These are phyloP conservation scores for Rhabditoides inermis DNA, from an alignment of 2,888 invertebrate genomes.

Conservation along the genomic window DNA sequence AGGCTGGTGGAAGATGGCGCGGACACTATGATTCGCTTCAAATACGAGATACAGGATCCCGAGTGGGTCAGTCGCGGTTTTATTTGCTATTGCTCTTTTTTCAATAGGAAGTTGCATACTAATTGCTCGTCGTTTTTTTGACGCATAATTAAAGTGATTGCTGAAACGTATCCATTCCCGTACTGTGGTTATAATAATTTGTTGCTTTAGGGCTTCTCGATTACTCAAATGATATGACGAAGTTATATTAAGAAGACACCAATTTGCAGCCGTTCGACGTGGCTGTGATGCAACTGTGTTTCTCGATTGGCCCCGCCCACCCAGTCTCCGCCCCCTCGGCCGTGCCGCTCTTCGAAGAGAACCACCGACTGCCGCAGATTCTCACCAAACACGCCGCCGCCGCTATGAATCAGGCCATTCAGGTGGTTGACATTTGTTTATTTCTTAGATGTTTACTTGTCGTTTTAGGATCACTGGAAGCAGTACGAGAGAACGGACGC, in stretches of 20 bases:
- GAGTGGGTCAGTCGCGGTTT: constrained; percentile 16
- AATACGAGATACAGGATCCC: constrained; percentile 11
- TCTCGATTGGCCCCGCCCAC: neutral
- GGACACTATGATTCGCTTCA: constrained; percentile 6
- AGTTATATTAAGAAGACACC: no score
- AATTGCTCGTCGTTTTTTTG: no score
- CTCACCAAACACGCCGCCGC: neutral
- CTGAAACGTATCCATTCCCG: neutral
- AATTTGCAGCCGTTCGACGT: constrained; percentile 4
- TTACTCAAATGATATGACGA: no score
- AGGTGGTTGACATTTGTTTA: no score
- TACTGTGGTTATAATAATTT: neutral
- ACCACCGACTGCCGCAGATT: constrained; percentile 3
- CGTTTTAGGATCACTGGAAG: neutral
- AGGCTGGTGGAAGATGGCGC: neutral
- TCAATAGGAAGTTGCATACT: no score
- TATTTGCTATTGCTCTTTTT: no score
- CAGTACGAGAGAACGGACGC: neutral
- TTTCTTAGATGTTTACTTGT: neutral
- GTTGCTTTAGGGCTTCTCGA: neutral
- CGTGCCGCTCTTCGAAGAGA: neutral
- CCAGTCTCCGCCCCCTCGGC: constrained; percentile 1
- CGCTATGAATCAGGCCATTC: neutral
- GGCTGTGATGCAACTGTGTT: neutral
- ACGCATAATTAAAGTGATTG: neutral